These are phyloP conservation scores for Scaeva pyrastri DNA, from an alignment of 2,888 invertebrate genomes.

Conservation along the genomic window DNA sequence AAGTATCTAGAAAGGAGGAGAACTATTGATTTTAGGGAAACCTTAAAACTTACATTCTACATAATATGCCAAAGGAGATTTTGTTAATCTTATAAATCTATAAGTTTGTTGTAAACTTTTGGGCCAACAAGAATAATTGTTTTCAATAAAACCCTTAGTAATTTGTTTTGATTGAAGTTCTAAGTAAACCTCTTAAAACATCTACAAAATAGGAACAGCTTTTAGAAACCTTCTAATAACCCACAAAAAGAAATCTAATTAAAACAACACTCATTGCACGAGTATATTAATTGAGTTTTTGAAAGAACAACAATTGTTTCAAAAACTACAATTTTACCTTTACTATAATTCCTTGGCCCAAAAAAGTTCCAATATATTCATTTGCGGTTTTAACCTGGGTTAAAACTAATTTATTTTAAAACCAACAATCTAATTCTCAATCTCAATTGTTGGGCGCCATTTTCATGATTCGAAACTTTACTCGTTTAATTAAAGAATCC, in stretches of 20 bases:
- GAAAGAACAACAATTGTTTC: not conserved
- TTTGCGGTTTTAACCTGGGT: too few species aligned
- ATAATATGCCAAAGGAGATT: not conserved
- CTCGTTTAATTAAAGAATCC: too few species aligned
- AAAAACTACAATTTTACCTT: too few species aligned
- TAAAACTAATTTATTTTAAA: not conserved
- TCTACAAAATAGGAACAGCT: not conserved
- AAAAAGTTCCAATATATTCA: too few species aligned
- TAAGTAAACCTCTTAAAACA: not conserved
- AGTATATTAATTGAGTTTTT: not conserved
- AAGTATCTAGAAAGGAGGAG: too few species aligned
- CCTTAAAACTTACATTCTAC: not conserved
- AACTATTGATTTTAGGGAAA: slow-evolving; percentile 12
- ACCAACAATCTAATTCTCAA: not conserved
- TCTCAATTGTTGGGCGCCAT: not conserved
- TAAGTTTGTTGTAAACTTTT: not conserved
- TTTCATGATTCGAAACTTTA: not conserved
- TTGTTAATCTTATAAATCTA: not conserved
- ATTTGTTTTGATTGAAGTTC: not conserved
- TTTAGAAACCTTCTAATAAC: too few species aligned
- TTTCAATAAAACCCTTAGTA: not conserved
- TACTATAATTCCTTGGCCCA: too few species aligned
- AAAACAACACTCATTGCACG: not conserved
- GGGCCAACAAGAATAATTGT: not conserved
- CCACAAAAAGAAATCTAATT: not conserved